Evolutionary conservation across 1,140 invertebrate species (phyloP), one percentile per base, ranked within the genome.

Genomic region (Leucophenga varia): DNA sequence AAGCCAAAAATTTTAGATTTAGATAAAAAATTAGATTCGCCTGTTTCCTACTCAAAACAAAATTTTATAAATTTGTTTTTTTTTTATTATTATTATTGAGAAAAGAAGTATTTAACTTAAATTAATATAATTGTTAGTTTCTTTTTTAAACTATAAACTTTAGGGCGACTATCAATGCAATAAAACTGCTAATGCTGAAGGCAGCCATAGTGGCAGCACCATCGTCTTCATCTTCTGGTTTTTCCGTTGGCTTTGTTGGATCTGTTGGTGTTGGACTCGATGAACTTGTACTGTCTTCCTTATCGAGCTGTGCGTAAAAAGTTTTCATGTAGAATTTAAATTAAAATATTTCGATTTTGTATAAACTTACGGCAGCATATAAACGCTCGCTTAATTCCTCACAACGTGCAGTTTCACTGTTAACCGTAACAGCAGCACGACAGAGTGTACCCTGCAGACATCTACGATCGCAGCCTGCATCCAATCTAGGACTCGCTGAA

Each of bases 401-500:
- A 55, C 84, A 87, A 37, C 79, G 80, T 39, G 61, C 61, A 5
- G 73, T 59, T 40, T 84, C 77, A 49, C 78, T 78, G 14, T 80
- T 69, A 14, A 80, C 76, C 14, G 80, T 82, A 0, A 79, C 78
- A 5, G 81, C 79, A 30, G 82, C 80, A 39, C 72, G 76, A 52
- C 83, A 86, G 2, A 87, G 46, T 22, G 79, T 77, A 19, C 78
- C 69, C 28, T 79, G 76, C 50, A 84, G 77, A 49, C 86, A 88
- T 12, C 72, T 53, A 14, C 72, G 58, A 59, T 83, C 72, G 48
- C 86, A 87, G 5, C 64, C 63, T 1, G 54, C 47, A 44, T 74
- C 74, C 10, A 85, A 52, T 2, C 79, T 79, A 14, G 77, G 71
- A 46, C 79, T 78, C 2, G 81, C 83, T n/a, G 81, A 57, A 79